Evolutionary conservation across 2,113 vertebrate species (phyloP).

Genomic region (Sebastes fasciatus): DNA sequence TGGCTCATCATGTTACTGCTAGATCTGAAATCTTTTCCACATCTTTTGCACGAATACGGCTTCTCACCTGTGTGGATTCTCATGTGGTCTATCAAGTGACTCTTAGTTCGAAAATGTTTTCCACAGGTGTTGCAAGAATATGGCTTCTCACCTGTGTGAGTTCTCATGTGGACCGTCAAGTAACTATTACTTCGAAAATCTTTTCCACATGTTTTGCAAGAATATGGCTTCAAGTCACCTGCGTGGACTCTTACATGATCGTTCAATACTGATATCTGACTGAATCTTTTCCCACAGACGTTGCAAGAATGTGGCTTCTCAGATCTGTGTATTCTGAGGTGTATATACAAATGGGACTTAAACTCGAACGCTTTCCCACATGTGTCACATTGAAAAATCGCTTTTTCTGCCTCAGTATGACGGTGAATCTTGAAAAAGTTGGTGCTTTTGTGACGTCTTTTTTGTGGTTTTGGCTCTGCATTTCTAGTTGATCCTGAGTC

Average conservation of each 20-base stretch:
- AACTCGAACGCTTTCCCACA: not conserved
- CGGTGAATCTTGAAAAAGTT: rapidly evolving
- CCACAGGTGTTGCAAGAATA: too few relatives aligned
- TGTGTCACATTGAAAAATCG: not conserved
- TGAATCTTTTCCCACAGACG: not conserved
- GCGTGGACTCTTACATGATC: not conserved
- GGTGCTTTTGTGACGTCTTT: not conserved
- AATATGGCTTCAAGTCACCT: not conserved
- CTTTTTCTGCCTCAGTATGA: not conserved
- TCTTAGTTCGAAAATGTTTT: not conserved
- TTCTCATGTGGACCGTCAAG: not conserved
- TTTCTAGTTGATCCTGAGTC: not conserved
- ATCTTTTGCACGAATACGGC: too few relatives aligned
- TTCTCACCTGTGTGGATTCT: not conserved
- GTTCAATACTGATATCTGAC: not conserved
- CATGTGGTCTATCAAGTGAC: too few relatives aligned
- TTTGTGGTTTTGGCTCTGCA: not conserved
- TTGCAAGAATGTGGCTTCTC: not conserved
- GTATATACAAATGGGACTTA: not conserved
- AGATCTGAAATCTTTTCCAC: too few relatives aligned
- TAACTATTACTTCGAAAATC: too few relatives aligned
- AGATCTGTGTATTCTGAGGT: not conserved
- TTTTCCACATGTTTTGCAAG: not conserved
- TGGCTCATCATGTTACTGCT: too few relatives aligned
- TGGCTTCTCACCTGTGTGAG: too few relatives aligned